Percentiles rank a stretch among this genome's conserved stretches.
Evolutionary conservation across 2,888 invertebrate genomes (phyloP).

Genomic region (Steinernema hermaphroditum): DNA sequence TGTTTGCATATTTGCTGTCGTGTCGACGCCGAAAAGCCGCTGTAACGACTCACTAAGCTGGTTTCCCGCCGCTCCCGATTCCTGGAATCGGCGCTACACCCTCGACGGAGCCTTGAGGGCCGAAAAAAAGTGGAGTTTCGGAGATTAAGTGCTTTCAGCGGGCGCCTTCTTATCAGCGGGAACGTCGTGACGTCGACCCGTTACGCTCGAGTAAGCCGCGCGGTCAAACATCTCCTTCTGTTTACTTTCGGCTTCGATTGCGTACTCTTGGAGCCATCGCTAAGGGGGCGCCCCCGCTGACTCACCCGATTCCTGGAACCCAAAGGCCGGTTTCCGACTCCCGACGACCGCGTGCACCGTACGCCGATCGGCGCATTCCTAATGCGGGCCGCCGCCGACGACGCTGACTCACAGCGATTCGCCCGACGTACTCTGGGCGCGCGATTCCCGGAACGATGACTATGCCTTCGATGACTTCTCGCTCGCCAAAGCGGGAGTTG

Average conservation of each 20-base stretch:
- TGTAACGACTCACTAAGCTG: conserved; percentile 25
- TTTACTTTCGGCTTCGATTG: neutral
- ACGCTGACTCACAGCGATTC: conserved; percentile 17
- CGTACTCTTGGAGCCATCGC: neutral
- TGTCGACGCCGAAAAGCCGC: conserved; percentile 20
- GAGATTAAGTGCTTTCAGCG: neutral
- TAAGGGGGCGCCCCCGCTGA: neutral
- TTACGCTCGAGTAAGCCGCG: conserved; percentile 23
- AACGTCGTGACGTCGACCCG: conserved; percentile 12
- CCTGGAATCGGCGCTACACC: conserved; percentile 11
- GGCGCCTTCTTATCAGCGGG: neutral
- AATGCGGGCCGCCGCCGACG: neutral
- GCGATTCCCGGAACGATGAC: conserved; percentile 29
- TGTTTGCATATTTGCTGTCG: conserved; percentile 28
- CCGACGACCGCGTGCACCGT: too few relatives aligned
- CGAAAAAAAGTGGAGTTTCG: neutral
- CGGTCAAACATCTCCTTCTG: conserved; percentile 23
- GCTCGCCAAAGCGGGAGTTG: conserved; percentile 24
- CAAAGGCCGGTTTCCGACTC: conserved; percentile 8
- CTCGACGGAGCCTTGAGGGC: neutral
- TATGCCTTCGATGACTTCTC: neutral
- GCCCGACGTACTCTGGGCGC: neutral
- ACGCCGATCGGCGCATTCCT: too few relatives aligned
- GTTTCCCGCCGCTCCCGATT: conserved; percentile 10
- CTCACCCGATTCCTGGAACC: conserved; percentile 23